Base-by-base conservation (phyloP, 2,113 vertebrate species). In the Notiomystis cincta region DNA sequence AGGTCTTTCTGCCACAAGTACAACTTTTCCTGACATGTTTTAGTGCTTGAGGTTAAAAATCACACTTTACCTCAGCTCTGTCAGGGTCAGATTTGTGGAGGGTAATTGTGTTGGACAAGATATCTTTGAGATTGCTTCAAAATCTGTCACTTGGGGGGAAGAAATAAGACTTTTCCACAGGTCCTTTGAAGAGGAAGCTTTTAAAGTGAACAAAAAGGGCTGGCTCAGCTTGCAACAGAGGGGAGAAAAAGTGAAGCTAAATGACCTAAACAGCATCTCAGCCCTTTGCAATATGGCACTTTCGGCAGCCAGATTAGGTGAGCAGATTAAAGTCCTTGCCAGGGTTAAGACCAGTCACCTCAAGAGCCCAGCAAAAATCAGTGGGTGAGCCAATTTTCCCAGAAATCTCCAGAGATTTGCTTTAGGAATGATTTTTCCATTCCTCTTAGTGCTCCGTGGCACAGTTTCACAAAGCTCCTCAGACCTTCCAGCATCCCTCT, bases 71-170 rank as follows among this genome's bases (percentile, higher is more conserved):
- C 78, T 84, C 80, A 9, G 65, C 77, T 91, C 87, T 89, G 80
- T 94, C 94, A 84, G 88, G 92, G 88, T 95, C 92, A 96, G 92
- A 95, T 94, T 95, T 96, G 95, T 90, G 90, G 77, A 92, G 93
- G 88, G 93, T 47, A 91, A 93, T 93, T 93, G 77, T 91, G 92
- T 77, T 33, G 87, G 93, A 95, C 83, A 44, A 40, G 75, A 87
- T 72, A 61, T 54, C 51, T 25, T 27, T 6, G n/a, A 27, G 96
- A 91, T 42, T 71, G 71, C 82, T 83, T 95, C 60, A 48, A 82
- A 87, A 85, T 62, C 42, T 40, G 73, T 82, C 64, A 86, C 88
- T 86, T 19, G 15, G 4, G 10, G 38, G 38, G 40, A 87, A 88
- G 93, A 89, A 96, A 80, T 82, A 64, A 81, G 79, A 42, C 61